Percentiles rank a stretch among this genome's conserved stretches.
Evolutionary conservation across 2,797 vertebrate species (phyloP).

Genomic region (Loriculus beryllinus): DNA sequence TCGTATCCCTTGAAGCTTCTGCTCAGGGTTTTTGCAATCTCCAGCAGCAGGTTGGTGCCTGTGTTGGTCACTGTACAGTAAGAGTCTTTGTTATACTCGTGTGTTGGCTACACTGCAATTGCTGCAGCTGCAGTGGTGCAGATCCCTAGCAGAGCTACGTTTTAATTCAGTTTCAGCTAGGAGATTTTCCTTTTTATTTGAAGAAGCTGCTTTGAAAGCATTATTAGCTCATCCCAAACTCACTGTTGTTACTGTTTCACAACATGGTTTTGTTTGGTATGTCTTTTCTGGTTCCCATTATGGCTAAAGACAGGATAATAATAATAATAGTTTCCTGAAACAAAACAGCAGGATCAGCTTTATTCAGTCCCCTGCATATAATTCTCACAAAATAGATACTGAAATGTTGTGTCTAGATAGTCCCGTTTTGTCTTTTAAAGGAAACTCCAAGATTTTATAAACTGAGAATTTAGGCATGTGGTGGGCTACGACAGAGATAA

Average conservation of each 20-base stretch:
- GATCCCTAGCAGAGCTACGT: neutral
- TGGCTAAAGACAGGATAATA: neutral
- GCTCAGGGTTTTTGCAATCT: neutral
- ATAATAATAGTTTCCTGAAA: neutral
- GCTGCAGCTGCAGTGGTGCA: neutral
- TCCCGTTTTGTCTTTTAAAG: neutral
- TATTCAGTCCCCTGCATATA: neutral
- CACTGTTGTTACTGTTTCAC: neutral
- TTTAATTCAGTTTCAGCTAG: neutral
- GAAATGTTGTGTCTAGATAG: neutral
- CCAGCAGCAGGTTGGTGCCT: neutral
- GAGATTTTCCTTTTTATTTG: neutral
- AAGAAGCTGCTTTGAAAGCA: neutral
- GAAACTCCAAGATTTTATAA: neutral
- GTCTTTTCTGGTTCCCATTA: neutral
- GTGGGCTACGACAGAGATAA: neutral
- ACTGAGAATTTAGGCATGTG: neutral
- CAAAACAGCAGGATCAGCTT: neutral
- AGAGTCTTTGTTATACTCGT: rapidly evolving
- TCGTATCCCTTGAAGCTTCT: neutral
- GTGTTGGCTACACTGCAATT: neutral
- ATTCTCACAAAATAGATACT: neutral
- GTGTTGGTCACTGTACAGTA: neutral
- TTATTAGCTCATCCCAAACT: neutral
- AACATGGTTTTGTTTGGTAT: neutral